Evolutionary conservation across 2,888 invertebrate genomes (phyloP), one percentile per base, ranked within the genome.

Genomic region (Hypercompe scribonia): DNA sequence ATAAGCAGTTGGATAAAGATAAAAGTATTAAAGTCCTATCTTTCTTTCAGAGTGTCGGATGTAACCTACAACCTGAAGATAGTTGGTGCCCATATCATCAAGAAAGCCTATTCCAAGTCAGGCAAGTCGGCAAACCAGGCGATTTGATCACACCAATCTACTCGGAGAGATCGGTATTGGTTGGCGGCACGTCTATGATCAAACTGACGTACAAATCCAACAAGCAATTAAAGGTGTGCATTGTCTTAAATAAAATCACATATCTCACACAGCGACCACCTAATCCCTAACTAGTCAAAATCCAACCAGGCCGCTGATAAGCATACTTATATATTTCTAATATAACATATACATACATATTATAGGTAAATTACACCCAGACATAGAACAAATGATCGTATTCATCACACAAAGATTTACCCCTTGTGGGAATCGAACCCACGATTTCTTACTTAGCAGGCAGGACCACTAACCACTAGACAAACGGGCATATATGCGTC

Each of bases 81-180:
- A 76, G 75, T 65, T 90, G 88, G 89, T 93, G 93, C 75, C 77
- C 86, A 5, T 36, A 71, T 3, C 67, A 84, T 18, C 68, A 69
- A 10, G 92, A 92, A 73, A 66, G 34, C 1, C 69, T 84, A n/a
- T 10, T 10, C 0, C 28, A 8, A 8, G n/a, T 81, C 0, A 21
- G 64, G 0, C 70, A 70, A 4, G 67, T 74, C 0, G 71, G 61
- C 13, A 74, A 67, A 4, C 69, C 73, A 0, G 88, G 87, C 0
- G 68, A 71, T 3, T 28, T 39, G 24, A 74, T 89, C 28, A 76
- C 73, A 7, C 90, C 90, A 0, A 39, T 65, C 4, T 82, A 81
- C 65, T 76, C 74, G 2, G 81, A 83, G 61, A 79, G 71, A 21
- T 82, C 77, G 5, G 15, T 88, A 58, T 28, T 65, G n/a, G 69